phyloP scores from a whole-genome alignment of 2,888 invertebrate species.

The Junonia oenone region DNA sequence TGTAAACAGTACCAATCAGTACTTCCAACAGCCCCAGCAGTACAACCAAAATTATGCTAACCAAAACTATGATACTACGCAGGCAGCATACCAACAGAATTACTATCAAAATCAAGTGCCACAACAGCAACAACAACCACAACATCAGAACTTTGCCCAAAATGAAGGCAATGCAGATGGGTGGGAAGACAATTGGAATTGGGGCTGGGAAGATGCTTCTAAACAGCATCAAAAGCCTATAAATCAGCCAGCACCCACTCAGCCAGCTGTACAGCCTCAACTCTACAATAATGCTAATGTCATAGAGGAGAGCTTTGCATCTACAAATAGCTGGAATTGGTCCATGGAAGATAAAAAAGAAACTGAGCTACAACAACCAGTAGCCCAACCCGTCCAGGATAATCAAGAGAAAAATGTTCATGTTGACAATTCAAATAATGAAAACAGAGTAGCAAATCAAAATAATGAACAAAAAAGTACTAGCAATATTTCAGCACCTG shows the following conservation, averaged over 20 bases:
- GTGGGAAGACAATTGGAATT: conserved; percentile 78
- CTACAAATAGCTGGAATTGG: conserved; percentile 82
- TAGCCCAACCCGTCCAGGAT: conserved; percentile 32
- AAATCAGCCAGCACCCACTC: conserved; percentile 33
- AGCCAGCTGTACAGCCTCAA: conserved; percentile 30
- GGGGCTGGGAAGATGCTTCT: conserved; percentile 81
- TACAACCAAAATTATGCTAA: conserved; percentile 55
- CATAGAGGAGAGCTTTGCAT: conserved; percentile 80
- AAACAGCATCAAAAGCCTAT: conserved; percentile 54
- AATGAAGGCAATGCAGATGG: conserved; percentile 48
- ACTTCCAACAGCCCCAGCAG: conserved; percentile 50
- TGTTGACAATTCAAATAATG: conserved; percentile 34
- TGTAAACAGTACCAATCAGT: conserved; percentile 54
- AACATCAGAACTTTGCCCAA: conserved; percentile 43
- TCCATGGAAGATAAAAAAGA: conserved; percentile 71
- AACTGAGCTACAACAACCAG: conserved; percentile 29
- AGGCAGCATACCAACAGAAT: conserved; percentile 51
- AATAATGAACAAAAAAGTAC: conserved; percentile 32
- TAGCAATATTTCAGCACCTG: conserved; percentile 35
- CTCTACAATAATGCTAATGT: conserved; percentile 65
- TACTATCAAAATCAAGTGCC: conserved; percentile 48
- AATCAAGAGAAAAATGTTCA: conserved; percentile 34
- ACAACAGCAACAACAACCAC: conserved; percentile 41
- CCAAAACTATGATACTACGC: conserved; percentile 43
- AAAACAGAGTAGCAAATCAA: conserved; percentile 39